Percentiles rank a stretch among this genome's conserved stretches.
phyloP scores from a whole-genome alignment of 1,140 invertebrate species.

The Latrodectus geometricus region DNA sequence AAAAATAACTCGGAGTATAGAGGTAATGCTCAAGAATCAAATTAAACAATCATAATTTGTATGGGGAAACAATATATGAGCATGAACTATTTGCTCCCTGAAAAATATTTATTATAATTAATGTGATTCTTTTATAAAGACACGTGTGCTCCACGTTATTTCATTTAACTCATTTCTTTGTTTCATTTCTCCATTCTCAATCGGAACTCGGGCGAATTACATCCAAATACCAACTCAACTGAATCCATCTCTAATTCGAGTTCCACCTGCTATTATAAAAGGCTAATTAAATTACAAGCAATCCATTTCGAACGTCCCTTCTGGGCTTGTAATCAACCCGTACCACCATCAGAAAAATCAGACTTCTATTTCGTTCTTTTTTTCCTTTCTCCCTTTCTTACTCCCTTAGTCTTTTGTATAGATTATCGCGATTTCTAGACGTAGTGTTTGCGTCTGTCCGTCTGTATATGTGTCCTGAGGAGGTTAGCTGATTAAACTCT shows the following conservation, averaged over 20 bases:
- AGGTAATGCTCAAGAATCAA: too few relatives aligned
- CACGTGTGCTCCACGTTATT: too few relatives aligned
- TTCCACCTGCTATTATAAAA: conserved; percentile 61
- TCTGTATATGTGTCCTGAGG: conserved; percentile 47
- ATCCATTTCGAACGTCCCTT: conserved; percentile 58
- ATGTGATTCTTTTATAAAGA: too few relatives aligned
- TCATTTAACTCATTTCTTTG: too few relatives aligned
- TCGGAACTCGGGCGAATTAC: not conserved
- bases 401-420: conserved; percentile 20
- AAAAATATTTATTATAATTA: too few relatives aligned
- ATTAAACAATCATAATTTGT: too few relatives aligned
- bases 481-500: conserved; percentile 57
- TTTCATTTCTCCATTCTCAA: too few relatives aligned
- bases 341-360: conserved; percentile 43
- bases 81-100: too few relatives aligned
- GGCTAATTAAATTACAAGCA: conserved; percentile 62
- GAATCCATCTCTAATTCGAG: conserved; percentile 57
- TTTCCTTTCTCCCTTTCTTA: conserved; percentile 9
- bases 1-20: too few relatives aligned
- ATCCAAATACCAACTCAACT: conserved; percentile 45
- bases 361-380: conserved; percentile 30
- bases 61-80: too few relatives aligned
- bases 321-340: conserved; percentile 40
- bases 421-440: conserved; percentile 50
- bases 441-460: conserved; percentile 48